Evolutionary conservation across 92 coral and sea anemone species (phyloP), one percentile per base, ranked within the genome.

Genomic region (Siderastrea siderea): DNA sequence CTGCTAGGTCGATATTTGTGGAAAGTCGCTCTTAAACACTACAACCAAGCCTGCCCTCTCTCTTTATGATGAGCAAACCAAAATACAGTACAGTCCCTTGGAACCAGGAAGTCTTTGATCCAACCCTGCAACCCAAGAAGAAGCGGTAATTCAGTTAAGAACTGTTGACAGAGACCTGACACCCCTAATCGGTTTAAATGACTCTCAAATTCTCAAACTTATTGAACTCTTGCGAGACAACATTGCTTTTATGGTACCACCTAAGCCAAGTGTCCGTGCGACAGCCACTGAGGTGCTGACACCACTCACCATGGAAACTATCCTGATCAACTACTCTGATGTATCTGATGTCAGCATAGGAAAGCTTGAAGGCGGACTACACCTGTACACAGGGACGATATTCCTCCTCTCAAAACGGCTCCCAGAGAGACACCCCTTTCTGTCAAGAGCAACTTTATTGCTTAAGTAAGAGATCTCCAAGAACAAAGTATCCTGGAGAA

Each of bases 401-500:
- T 77, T 38, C 64, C 73, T 17, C 59, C 82, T 8, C 43, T 6
- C 44, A 62, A 84, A 61, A 49, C 82, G 75, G 82, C 87, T 55
- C 80, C 87, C 3, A 84, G 85, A 66, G 85, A 80, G 76, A 80
- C 66, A n/a, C 62, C 85, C 14, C 85, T 68, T 1, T 68, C 65
- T 54, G 78, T 82, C 47, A 69, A 69, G 50, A 82, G 55, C 38
- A 70, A 67, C 26, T 16, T 82, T 13, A 68, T 82, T n/a, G 66
- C 81, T 75, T 65, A 60, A 74, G 68, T 84, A 12, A 50, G 75
- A 74, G 54, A 61, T 51, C 74, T 84, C 72, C 75, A 84, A 84
- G 82, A 84, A 71, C 87, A 83, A 83, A 80, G 80, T 7, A 83
- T 83, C 2, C 7, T 72, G 0, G 87, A 83, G 58, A 60, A 83